Percentiles rank a stretch among this genome's conserved stretches.
These are phyloP conservation scores for Nomada fucata DNA, from an alignment of 2,888 invertebrate species.

Conservation along the genomic window DNA sequence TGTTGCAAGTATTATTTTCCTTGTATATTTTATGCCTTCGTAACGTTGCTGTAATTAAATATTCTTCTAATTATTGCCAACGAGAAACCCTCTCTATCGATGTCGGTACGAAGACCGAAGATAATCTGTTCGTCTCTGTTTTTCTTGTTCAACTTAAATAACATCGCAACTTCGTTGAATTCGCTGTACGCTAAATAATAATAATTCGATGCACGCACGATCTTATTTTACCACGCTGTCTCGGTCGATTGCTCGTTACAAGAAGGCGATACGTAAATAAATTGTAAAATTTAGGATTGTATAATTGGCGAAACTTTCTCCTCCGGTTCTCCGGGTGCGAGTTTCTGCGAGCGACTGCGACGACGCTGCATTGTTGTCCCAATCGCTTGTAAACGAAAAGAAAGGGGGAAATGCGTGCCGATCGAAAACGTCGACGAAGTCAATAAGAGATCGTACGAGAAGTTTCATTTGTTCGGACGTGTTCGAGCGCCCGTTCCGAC, in stretches of 20 bases:
- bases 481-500: slow-evolving; percentile 28
- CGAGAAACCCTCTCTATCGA: too few relatives aligned
- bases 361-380: slow-evolving; percentile 20
- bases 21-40: too few relatives aligned
- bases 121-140: background rate
- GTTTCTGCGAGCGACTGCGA: slow-evolving; percentile 34
- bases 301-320: slow-evolving; percentile 46
- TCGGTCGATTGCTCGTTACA: slow-evolving; percentile 44
- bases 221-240: slow-evolving; percentile 53
- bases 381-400: background rate
- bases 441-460: slow-evolving; percentile 44
- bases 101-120: too few relatives aligned
- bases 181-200: slow-evolving; percentile 60
- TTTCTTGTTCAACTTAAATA: background rate
- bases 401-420: background rate
- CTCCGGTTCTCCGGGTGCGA: slow-evolving; percentile 41
- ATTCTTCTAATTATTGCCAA: background rate
- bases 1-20: background rate
- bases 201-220: slow-evolving; percentile 44
- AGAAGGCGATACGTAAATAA: slow-evolving; percentile 60
- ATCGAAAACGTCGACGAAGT: slow-evolving; percentile 35
- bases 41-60: too few relatives aligned
- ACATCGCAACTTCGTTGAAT: slow-evolving; percentile 5
- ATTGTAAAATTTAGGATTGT: slow-evolving; percentile 64
- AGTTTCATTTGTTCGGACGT: slow-evolving; percentile 24